Evolutionary conservation across 2,797 vertebrate species (phyloP).

Genomic region (Etheostoma perlongum): DNA sequence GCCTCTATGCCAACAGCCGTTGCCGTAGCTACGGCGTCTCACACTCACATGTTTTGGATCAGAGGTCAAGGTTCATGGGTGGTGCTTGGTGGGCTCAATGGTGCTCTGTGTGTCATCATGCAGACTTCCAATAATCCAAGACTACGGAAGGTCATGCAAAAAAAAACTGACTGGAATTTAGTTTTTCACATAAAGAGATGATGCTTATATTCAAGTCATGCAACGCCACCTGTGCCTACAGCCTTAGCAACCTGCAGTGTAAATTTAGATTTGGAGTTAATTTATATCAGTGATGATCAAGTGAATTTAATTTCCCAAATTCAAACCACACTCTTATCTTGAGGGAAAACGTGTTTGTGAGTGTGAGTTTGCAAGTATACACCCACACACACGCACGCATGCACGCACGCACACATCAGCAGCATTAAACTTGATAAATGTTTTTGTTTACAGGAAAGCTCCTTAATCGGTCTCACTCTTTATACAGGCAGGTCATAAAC

Average conservation of each 20-base stretch:
- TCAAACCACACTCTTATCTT: slow-evolving; percentile 48
- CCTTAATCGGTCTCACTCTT: slow-evolving; percentile 60
- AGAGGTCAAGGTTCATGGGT: slow-evolving; percentile 81
- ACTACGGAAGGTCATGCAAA: slow-evolving; percentile 54
- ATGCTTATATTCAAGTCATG: slow-evolving; percentile 17
- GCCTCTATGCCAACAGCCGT: slow-evolving; percentile 62
- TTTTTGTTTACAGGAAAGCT: slow-evolving; percentile 73
- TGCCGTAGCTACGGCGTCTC: slow-evolving; percentile 74
- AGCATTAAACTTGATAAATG: slow-evolving; percentile 70
- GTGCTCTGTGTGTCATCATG: slow-evolving; percentile 77
- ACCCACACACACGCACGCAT: slow-evolving; percentile 42
- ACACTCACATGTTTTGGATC: slow-evolving; percentile 80
- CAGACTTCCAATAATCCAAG: slow-evolving; percentile 70
- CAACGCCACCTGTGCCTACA: slow-evolving; percentile 36
- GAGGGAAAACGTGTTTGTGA: slow-evolving; percentile 26
- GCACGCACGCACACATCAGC: slow-evolving; percentile 36
- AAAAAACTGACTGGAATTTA: slow-evolving; percentile 7
- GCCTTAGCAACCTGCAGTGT: slow-evolving; percentile 7
- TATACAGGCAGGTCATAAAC: slow-evolving; percentile 67
- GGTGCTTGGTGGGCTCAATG: slow-evolving; percentile 76
- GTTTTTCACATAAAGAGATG: slow-evolving; percentile 33
- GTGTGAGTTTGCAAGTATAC: slow-evolving; percentile 18
- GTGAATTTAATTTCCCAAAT: slow-evolving; percentile 45
- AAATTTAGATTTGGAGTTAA: slow-evolving; percentile 41
- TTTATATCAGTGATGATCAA: slow-evolving; percentile 41